Evolutionary conservation across 2,113 vertebrate genomes (phyloP).

Genomic region (Mormyrus lacerda): DNA sequence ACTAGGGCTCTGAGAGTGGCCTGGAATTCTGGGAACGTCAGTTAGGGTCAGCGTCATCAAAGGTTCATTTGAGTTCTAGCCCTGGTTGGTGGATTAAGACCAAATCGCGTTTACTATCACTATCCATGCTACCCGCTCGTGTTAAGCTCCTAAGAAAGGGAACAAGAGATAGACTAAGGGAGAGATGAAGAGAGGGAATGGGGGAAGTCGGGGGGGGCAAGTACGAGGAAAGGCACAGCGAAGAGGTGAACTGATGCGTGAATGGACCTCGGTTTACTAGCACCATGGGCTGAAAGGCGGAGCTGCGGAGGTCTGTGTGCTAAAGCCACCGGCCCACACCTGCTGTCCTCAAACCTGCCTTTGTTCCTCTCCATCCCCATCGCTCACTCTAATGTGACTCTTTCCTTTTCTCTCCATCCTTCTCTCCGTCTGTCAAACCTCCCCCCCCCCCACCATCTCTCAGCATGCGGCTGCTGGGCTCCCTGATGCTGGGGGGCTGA

Average conservation of each 20-base stretch:
- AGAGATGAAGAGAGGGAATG: background rate
- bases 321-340: background rate
- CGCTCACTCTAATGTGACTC: constrained; percentile 3
- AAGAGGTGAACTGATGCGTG: background rate
- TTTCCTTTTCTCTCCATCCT: background rate
- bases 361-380: background rate
- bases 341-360: background rate
- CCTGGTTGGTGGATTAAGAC: background rate
- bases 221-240: background rate
- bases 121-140: background rate
- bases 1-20: background rate
- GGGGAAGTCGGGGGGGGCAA: background rate
- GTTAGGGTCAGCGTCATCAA: background rate
- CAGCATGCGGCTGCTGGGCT: background rate
- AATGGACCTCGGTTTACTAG: background rate
- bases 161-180: background rate
- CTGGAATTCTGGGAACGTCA: background rate
- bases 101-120: background rate
- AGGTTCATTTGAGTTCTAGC: background rate
- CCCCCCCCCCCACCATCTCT: background rate
- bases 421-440: background rate
- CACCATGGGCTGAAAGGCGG: background rate
- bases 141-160: background rate
- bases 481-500: background rate
- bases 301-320: background rate